Evolutionary conservation across 2,113 vertebrate genomes (phyloP).

Genomic region (Sprattus sprattus): DNA sequence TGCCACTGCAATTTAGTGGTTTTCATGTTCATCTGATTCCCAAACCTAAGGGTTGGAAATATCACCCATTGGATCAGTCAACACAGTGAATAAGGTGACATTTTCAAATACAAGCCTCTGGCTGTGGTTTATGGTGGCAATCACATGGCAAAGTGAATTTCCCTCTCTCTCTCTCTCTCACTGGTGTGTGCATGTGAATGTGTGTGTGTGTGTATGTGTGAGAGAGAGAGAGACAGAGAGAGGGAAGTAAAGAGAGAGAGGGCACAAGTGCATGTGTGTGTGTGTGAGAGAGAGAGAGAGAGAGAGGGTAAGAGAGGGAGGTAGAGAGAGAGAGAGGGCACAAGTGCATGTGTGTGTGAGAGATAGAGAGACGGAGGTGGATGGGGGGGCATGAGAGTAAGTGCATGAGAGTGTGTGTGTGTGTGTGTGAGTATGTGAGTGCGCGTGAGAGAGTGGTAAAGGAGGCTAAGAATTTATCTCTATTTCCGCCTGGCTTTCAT

Average conservation of each 20-base stretch:
- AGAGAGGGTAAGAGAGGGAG: background rate
- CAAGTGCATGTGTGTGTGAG: background rate
- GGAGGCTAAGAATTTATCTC: conserved; percentile 31
- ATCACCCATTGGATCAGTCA: conserved; percentile 1
- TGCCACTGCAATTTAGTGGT: background rate
- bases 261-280: background rate
- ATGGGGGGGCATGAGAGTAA: background rate
- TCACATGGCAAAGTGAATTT: background rate
- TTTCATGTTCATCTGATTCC: background rate
- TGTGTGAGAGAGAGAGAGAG: background rate
- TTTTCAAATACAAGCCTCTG: background rate
- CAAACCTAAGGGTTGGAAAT: background rate
- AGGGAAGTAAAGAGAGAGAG: too few species aligned
- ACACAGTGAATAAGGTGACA: background rate
- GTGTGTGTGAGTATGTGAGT: background rate
- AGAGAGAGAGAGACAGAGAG: too few species aligned
- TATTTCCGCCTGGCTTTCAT: conserved; percentile 39
- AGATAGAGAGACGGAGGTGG: background rate
- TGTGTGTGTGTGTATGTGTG: background rate
- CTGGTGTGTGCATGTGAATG: background rate
- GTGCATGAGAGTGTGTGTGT: background rate
- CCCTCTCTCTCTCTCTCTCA: background rate
- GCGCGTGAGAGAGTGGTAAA: background rate
- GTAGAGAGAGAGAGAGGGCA: background rate
- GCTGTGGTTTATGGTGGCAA: background rate